Conservation (phyloP, 2,797 vertebrate species). For the Darevskia mixta region DNA sequence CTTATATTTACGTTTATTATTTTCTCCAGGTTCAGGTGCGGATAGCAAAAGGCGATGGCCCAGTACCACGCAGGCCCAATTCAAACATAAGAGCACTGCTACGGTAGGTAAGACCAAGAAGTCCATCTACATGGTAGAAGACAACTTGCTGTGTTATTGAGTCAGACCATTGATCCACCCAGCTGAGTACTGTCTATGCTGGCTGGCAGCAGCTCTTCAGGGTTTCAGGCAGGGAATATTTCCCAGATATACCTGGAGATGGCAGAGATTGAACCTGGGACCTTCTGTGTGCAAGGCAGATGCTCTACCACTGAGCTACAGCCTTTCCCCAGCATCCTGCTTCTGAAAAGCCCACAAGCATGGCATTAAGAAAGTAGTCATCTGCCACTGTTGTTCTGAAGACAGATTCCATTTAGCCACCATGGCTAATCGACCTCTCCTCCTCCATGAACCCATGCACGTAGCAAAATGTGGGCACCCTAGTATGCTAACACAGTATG, state of each 20-base stretch:
- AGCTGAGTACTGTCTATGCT: no score
- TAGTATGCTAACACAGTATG: neutral
- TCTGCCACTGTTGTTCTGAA: neutral
- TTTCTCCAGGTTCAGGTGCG: neutral
- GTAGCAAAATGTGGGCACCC: neutral
- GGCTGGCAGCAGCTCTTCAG: no score
- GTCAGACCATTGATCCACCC: no score
- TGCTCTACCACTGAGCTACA: no score
- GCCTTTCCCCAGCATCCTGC: neutral
- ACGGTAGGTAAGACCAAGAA: no score
- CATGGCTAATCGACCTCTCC: neutral
- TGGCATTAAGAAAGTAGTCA: neutral
- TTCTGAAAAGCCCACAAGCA: neutral
- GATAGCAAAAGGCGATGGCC: neutral
- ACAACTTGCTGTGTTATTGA: no score
- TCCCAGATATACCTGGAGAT: no score
- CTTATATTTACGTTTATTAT: neutral
- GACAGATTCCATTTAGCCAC: neutral
- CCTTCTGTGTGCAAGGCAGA: no score
- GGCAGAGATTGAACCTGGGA: no score
- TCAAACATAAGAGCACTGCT: neutral
- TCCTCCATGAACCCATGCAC: neutral
- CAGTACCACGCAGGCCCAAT: no score
- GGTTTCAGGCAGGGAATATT: no score
- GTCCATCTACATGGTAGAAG: no score